Conservation (phyloP, 2,888 invertebrate genomes). For the Yponomeuta sedellus region DNA sequence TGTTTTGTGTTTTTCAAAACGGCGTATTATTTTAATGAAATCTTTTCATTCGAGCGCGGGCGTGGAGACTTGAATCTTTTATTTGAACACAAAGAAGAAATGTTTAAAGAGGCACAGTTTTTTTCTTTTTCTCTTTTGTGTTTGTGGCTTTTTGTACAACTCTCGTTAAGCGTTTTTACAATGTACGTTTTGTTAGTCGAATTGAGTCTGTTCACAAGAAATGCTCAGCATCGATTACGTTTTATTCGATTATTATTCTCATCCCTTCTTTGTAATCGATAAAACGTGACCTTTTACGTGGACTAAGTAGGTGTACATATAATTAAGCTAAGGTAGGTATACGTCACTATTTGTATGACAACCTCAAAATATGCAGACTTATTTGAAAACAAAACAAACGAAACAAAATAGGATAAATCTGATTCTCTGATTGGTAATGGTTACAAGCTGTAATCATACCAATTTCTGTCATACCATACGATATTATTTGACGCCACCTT, state of each 20-base stretch:
- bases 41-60: slow-evolving; percentile 38
- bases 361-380: too few relatives aligned
- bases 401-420: too few relatives aligned
- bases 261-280: background rate
- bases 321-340: too few relatives aligned
- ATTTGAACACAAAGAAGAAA: slow-evolving; percentile 19
- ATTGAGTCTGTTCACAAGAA: background rate
- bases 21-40: slow-evolving; percentile 55
- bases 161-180: slow-evolving; percentile 12
- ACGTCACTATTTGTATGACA: background rate
- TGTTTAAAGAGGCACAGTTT: slow-evolving; percentile 27
- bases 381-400: too few relatives aligned
- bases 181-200: slow-evolving; percentile 13
- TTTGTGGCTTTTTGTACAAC: slow-evolving; percentile 36
- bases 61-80: slow-evolving; percentile 26
- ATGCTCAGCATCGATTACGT: background rate
- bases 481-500: too few relatives aligned
- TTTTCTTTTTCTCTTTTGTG: slow-evolving; percentile 21
- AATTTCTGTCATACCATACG: too few relatives aligned
- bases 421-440: too few relatives aligned
- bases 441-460: too few relatives aligned
- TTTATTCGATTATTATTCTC: slow-evolving; percentile 9
- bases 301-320: too few relatives aligned
- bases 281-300: background rate
- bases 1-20: slow-evolving; percentile 43